Evolutionary conservation across 1,140 invertebrate genomes (phyloP).

Genomic region (Oryctes rhinoceros): DNA sequence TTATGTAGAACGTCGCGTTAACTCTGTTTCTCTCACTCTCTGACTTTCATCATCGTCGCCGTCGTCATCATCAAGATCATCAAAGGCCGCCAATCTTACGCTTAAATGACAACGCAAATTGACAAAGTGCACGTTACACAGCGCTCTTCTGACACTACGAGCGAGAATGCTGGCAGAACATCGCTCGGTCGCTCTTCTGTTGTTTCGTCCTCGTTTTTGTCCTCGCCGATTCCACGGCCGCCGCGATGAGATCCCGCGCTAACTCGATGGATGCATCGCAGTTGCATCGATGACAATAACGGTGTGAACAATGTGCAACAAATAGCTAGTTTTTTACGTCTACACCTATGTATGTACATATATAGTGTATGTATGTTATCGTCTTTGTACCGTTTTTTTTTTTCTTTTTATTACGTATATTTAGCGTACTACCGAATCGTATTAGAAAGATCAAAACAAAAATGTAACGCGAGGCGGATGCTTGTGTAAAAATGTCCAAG

Average conservation of each 20-base stretch:
- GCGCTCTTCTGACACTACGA: not conserved
- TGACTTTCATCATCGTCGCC: conserved; percentile 4
- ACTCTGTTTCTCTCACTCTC: not conserved
- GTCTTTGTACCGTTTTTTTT: not conserved
- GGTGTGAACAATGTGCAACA: not conserved
- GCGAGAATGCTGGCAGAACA: not conserved
- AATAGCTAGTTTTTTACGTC: not conserved
- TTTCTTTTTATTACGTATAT: no score
- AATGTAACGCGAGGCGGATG: no score
- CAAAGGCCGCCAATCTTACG: conserved; percentile 36
- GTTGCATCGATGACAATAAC: conserved; percentile 27
- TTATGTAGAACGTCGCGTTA: no score
- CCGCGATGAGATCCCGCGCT: not conserved
- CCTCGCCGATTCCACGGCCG: not conserved
- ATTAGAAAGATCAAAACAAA: no score
- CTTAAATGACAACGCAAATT: conserved; percentile 32
- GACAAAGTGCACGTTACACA: conserved; percentile 1
- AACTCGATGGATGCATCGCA: conserved; percentile 24
- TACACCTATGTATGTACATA: not conserved
- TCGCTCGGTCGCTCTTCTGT: not conserved
- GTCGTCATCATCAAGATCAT: not conserved
- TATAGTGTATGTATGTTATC: not conserved
- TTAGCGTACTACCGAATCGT: no score
- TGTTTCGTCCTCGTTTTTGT: not conserved
- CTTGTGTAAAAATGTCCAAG: no score